Evolutionary conservation across 2,113 vertebrate species (phyloP).

Genomic region (Alouatta palliata): DNA sequence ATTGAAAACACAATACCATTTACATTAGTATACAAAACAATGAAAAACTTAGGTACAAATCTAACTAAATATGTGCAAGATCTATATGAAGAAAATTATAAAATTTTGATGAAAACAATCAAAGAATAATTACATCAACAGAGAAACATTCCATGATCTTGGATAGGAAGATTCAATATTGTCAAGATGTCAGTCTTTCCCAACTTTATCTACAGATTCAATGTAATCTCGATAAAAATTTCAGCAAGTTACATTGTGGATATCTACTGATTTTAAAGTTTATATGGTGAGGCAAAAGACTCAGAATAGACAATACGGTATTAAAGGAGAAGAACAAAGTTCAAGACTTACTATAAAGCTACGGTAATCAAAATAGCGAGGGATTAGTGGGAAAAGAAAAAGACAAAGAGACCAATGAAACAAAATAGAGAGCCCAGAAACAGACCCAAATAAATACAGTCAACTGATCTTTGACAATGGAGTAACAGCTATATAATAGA

Average conservation of each 20-base stretch:
- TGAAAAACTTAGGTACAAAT: not conserved
- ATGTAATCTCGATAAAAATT: not conserved
- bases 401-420: not conserved
- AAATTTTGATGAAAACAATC: not conserved
- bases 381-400: not conserved
- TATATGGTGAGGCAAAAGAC: not conserved
- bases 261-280: not conserved
- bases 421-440: not conserved
- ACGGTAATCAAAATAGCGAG: not conserved
- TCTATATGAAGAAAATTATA: not conserved
- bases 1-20: not conserved
- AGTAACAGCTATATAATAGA: not conserved
- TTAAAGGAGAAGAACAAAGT: not conserved
- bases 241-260: not conserved
- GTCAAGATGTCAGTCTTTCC: not conserved
- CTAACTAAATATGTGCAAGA: not conserved
- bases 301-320: not conserved
- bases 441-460: not conserved
- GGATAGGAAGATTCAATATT: not conserved
- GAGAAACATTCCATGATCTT: not conserved
- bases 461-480: not conserved
- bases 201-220: not conserved
- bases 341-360: not conserved
- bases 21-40: not conserved
- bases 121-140: not conserved